phyloP scores from a whole-genome alignment of 1,140 invertebrate species.

The Berghia stephanieae region DNA sequence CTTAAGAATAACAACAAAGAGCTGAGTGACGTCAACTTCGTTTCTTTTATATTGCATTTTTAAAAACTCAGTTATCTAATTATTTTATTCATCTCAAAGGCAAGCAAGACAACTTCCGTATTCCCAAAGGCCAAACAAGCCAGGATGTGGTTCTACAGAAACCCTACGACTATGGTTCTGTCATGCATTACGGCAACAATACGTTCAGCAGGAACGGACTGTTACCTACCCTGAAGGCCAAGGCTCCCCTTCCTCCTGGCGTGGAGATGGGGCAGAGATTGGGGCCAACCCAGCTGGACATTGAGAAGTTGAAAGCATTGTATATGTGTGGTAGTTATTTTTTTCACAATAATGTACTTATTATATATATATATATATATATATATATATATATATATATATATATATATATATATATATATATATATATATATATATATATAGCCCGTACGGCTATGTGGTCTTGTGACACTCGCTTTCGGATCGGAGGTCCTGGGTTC shows the following conservation, averaged over 20 bases:
- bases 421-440: not conserved
- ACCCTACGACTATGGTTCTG: conserved; percentile 66
- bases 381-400: not conserved
- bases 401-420: not conserved
- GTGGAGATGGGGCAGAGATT: conserved; percentile 57
- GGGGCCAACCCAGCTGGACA: conserved; percentile 55
- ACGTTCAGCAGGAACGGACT: conserved; percentile 64
- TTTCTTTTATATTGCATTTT: not conserved
- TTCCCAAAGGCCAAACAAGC: conserved; percentile 39
- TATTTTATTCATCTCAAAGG: not conserved
- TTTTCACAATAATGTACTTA: not conserved
- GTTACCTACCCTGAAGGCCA: conserved; percentile 65
- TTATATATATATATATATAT: not conserved
- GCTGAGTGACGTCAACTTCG: not conserved
- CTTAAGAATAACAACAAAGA: not conserved
- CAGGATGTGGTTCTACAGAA: conserved; percentile 49
- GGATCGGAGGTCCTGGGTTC: too few relatives aligned
- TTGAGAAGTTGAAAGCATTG: conserved; percentile 54
- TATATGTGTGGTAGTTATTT: conserved; percentile 43
- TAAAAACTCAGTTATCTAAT: not conserved
- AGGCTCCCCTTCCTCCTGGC: conserved; percentile 32
- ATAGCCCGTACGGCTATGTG: not conserved
- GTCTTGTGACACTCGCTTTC: too few relatives aligned
- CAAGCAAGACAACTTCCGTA: conserved; percentile 28
- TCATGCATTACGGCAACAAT: conserved; percentile 69